Evolutionary conservation across 2,888 invertebrate species (phyloP).

Genomic region (Cabera pusaria): DNA sequence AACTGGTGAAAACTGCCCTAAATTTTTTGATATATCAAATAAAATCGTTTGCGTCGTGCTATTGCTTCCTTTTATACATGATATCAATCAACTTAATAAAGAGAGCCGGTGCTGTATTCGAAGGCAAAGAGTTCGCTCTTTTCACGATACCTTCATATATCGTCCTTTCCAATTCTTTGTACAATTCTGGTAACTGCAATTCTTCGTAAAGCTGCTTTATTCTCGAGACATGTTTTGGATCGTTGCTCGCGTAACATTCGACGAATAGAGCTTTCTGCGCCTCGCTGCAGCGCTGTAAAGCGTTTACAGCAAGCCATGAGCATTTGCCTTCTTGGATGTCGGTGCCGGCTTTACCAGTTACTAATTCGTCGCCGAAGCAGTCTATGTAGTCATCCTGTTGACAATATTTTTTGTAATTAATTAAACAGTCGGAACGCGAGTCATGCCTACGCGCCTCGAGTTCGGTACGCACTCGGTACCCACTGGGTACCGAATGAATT

Average conservation of each 20-base stretch:
- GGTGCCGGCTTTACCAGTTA: constrained; percentile 49
- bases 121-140: constrained; percentile 88
- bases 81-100: constrained; percentile 90
- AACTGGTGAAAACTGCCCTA: no score
- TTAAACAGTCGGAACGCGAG: no score
- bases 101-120: constrained; percentile 78
- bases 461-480: no score
- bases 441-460: no score
- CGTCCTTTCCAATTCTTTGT: constrained; percentile 88
- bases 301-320: constrained; percentile 91
- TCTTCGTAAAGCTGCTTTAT: constrained; percentile 77
- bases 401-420: no score
- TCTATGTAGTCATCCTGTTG: constrained; percentile 92
- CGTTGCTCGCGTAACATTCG: constrained; percentile 88
- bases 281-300: constrained; percentile 86
- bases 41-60: no score
- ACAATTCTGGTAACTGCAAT: constrained; percentile 86
- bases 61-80: constrained; percentile 83
- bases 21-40: no score
- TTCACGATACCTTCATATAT: constrained; percentile 87
- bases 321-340: constrained; percentile 91
- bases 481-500: no score
- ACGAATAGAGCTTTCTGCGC: constrained; percentile 86
- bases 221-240: constrained; percentile 83
- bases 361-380: constrained; percentile 88